Base-by-base conservation (phyloP, 2,113 vertebrate species). In the Arenaria interpres region DNA sequence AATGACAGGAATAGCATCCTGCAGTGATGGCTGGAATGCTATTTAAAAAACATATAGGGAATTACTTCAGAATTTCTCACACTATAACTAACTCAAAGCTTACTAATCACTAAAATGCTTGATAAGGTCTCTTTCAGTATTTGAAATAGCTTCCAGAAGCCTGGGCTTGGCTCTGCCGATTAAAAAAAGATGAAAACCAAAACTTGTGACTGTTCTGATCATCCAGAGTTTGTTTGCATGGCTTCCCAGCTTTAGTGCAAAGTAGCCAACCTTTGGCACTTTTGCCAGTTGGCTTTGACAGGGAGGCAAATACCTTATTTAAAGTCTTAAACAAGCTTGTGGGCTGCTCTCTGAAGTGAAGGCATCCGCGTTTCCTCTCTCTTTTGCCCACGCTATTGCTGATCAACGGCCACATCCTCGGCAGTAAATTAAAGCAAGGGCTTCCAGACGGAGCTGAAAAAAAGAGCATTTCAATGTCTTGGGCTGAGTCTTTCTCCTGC, bases 301-400 rank as follows among this genome's bases (percentile, higher is more conserved):
- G 48, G 22, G 51, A 79, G 14, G 48, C 45, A 85, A 60, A 64
- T 16, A 12, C 15, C 6, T 51, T 11, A 23, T 53, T 59, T 50
- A n/a, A 89, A 76, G 59, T 17, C 28, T 23, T 53, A 3, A 53
- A 13, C 14, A 22, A 77, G 56, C 17, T 27, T 8, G 2, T 24
- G 37, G 35, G 45, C 20, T 64, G 3, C 46, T 63, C 3, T 3
- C 41, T 74, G 30, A 50, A n/a, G 28, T 2, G 39, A 63, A 71
- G 37, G 28, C 27, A 37, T 71, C 0, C 0, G 18, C 51, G 35
- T 21, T 88, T 57, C 53, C 14, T 2, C 1, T 32, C 41, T 69
- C 60, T 64, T 56, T n/a, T 37, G 48, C 45, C 25, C 28, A 25
- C 0, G 0, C 41, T 56, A 3, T 2, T 67, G 60, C 56, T 54